Conservation (phyloP, 2,888 invertebrate genomes). For the Scaeva pyrastri region DNA sequence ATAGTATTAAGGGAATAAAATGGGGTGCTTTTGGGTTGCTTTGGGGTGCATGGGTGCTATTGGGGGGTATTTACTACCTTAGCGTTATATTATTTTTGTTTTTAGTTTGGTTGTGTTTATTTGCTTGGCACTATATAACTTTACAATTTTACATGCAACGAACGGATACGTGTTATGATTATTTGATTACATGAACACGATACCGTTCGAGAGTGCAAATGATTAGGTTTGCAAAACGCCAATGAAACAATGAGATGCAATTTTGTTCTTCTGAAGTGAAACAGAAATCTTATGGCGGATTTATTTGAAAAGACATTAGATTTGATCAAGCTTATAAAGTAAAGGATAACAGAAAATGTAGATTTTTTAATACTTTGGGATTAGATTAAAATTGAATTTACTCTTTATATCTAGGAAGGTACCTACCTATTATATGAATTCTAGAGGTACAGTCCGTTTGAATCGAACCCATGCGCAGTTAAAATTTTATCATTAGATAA, state of each 20-base stretch:
- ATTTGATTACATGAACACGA: slow-evolving; percentile 65
- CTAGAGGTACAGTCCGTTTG: too few species aligned
- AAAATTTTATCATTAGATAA: too few species aligned
- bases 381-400: too few species aligned
- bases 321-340: not conserved
- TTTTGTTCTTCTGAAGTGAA: slow-evolving; percentile 23
- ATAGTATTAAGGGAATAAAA: slow-evolving; percentile 10
- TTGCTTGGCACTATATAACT: slow-evolving; percentile 39
- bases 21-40: slow-evolving; percentile 23
- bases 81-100: slow-evolving; percentile 64
- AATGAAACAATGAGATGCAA: slow-evolving; percentile 50
- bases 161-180: slow-evolving; percentile 70
- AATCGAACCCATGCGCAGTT: too few species aligned
- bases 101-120: slow-evolving; percentile 48
- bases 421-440: too few species aligned
- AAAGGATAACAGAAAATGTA: not conserved
- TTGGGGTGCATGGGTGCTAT: slow-evolving; percentile 17
- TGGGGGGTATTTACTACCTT: slow-evolving; percentile 70
- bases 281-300: slow-evolving; percentile 2
- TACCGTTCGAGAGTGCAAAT: slow-evolving; percentile 48
- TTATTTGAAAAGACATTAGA: slow-evolving; percentile 24
- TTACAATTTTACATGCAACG: slow-evolving; percentile 38
- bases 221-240: slow-evolving; percentile 64
- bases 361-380: not conserved
- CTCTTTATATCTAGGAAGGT: too few species aligned